A percentile compares a stretch with the other conserved stretches of the same genome.
phyloP scores from a whole-genome alignment of 1,140 invertebrate genomes.

The Cheumatopsyche charites region DNA sequence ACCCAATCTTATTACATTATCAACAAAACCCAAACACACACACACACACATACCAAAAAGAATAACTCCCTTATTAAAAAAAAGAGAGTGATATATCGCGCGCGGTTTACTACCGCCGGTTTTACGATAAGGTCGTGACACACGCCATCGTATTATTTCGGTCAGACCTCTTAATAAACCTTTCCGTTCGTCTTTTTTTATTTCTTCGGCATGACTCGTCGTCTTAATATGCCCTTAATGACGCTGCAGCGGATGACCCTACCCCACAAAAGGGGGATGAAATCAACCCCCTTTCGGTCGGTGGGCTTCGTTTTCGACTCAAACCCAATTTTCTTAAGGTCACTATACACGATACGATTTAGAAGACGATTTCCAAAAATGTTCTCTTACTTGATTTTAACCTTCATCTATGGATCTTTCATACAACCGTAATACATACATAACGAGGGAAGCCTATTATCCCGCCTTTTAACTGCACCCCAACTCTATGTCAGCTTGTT shows the following conservation, averaged over 20 bases:
- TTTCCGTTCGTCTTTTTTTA: conserved; percentile 35
- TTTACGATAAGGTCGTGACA: conserved; percentile 41
- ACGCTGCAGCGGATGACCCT: conserved; percentile 30
- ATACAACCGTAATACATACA: no score
- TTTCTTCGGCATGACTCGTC: conserved; percentile 37
- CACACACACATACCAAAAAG: not conserved
- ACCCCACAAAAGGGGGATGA: no score
- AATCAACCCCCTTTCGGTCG: no score
- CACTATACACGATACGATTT: no score
- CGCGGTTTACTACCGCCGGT: conserved; percentile 18
- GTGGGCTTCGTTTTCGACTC: no score
- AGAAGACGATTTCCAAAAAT: no score
- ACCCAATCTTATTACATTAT: not conserved
- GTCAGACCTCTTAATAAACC: conserved; percentile 43
- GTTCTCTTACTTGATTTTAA: no score
- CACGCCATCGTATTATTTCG: conserved; percentile 36
- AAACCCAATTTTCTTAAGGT: no score
- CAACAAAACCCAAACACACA: not conserved
- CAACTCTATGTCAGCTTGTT: no score
- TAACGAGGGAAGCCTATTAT: no score
- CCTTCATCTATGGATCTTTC: no score
- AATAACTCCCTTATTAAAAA: conserved; percentile 42
- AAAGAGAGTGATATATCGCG: conserved; percentile 29
- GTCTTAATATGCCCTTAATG: conserved; percentile 41
- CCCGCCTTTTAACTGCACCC: no score